A percentile compares a stretch with the other conserved stretches of the same genome.
Evolutionary conservation across 2,113 vertebrate species (phyloP).

Genomic region (Melanotaenia duboulayi): DNA sequence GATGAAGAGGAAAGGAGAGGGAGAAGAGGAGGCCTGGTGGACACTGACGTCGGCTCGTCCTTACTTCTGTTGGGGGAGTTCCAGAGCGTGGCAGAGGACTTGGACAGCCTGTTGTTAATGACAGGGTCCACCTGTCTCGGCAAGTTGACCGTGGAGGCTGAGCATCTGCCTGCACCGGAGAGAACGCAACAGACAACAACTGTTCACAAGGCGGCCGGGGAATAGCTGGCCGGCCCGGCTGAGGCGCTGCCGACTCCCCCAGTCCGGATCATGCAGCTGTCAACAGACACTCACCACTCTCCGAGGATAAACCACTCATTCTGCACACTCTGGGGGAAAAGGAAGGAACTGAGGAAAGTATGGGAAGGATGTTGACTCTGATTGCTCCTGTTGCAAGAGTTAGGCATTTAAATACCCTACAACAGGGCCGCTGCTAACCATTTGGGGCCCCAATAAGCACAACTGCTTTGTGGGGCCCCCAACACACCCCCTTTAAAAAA

Average conservation of each 20-base stretch:
- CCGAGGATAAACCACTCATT: constrained; percentile 17
- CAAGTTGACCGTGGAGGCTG: constrained; percentile 96
- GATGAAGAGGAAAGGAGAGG: constrained; percentile 27
- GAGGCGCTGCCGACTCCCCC: constrained; percentile 1
- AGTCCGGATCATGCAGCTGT: constrained; percentile 8
- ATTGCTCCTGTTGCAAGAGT: too few species aligned
- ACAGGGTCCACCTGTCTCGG: constrained; percentile 97
- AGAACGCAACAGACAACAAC: constrained; percentile 86
- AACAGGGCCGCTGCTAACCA: too few species aligned
- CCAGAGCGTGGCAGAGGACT: constrained; percentile 98
- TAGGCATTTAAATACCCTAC: too few species aligned
- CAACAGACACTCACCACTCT: constrained; percentile 13
- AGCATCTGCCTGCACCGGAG: constrained; percentile 96
- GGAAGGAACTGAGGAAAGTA: constrained; percentile 50
- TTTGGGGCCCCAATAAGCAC: too few species aligned
- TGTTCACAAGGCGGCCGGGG: constrained; percentile 70
- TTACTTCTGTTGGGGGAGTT: constrained; percentile 99
- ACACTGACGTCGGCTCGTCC: constrained; percentile 80
- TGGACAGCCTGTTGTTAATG: constrained; percentile 98
- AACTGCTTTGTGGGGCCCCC: too few species aligned
- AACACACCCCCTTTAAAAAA: too few species aligned
- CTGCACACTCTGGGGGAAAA: constrained; percentile 2
- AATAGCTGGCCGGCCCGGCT: too few species aligned
- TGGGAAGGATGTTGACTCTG: constrained; percentile 21
- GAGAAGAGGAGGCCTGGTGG: constrained; percentile 52